Percentiles rank a stretch among this genome's conserved stretches.
Evolutionary conservation across 2,888 invertebrate species (phyloP).

Genomic region (Xanthorhoe designata): DNA sequence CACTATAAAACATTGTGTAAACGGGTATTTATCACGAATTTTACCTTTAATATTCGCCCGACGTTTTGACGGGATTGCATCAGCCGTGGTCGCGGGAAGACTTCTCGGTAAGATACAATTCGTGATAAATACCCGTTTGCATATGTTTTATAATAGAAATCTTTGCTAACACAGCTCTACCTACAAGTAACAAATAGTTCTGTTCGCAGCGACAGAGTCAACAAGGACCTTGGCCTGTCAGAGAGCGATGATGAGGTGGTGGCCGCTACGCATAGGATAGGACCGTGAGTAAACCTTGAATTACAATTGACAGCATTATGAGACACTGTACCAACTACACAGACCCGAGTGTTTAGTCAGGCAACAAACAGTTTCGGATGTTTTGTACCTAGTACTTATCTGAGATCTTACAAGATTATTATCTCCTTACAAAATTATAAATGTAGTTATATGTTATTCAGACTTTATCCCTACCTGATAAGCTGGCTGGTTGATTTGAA

Average conservation of each 20-base stretch:
- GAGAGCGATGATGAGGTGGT: slow-evolving; percentile 91
- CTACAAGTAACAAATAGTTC: background rate
- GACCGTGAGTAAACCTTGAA: slow-evolving; percentile 68
- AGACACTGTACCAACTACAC: background rate
- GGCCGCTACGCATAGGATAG: slow-evolving; percentile 69
- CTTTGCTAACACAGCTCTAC: no score
- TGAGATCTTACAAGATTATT: background rate
- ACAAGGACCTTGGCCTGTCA: slow-evolving; percentile 90
- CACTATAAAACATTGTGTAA: no score
- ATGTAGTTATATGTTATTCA: no score
- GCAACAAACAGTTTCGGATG: background rate
- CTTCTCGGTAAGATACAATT: no score
- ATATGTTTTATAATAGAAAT: no score
- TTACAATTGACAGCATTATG: slow-evolving; percentile 10
- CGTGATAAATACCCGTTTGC: no score
- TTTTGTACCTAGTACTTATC: background rate
- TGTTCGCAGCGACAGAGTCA: slow-evolving; percentile 72
- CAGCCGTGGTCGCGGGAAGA: no score
- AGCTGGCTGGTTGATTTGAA: background rate
- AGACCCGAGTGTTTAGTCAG: slow-evolving; percentile 4
- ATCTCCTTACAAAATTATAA: background rate
- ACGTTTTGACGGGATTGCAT: no score
- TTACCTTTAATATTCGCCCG: no score
- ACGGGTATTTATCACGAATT: no score
- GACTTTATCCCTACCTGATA: background rate